These are phyloP conservation scores for Liasis olivaceus DNA, from an alignment of 2,797 vertebrate genomes.

Conservation along the genomic window DNA sequence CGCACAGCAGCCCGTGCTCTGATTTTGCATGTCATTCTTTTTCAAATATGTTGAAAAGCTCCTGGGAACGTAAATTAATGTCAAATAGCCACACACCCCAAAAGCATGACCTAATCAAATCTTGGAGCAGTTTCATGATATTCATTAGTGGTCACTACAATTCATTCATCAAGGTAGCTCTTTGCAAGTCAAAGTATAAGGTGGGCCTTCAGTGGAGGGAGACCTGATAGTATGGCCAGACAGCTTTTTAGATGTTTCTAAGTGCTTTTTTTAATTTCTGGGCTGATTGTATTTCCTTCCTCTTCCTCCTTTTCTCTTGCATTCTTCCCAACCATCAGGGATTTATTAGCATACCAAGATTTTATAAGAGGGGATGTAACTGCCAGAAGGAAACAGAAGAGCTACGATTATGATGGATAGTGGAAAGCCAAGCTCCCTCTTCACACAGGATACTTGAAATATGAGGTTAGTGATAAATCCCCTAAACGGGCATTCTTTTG, in stretches of 20 bases:
- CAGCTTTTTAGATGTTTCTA: neutral
- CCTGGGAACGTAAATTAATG: neutral
- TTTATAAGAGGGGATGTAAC: neutral
- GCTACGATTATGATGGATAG: neutral
- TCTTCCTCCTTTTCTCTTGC: neutral
- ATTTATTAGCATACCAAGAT: neutral
- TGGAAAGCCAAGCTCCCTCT: neutral
- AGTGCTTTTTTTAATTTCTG: neutral
- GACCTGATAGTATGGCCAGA: neutral
- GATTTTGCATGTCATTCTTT: neutral
- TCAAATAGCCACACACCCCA: neutral
- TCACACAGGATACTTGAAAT: neutral
- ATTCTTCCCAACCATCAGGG: neutral
- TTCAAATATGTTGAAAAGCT: neutral
- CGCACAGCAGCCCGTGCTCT: neutral
- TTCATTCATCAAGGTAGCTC: neutral
- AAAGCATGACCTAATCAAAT: neutral
- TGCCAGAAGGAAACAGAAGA: constrained; percentile 1
- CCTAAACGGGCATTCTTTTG: neutral
- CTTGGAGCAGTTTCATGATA: neutral
- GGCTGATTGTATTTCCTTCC: neutral
- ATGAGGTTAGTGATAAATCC: neutral
- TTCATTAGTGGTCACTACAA: neutral
- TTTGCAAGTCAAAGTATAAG: neutral
- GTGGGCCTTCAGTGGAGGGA: neutral